phyloP scores from a whole-genome alignment of 2,888 invertebrate genomes.

The Sussaba pulchella region DNA sequence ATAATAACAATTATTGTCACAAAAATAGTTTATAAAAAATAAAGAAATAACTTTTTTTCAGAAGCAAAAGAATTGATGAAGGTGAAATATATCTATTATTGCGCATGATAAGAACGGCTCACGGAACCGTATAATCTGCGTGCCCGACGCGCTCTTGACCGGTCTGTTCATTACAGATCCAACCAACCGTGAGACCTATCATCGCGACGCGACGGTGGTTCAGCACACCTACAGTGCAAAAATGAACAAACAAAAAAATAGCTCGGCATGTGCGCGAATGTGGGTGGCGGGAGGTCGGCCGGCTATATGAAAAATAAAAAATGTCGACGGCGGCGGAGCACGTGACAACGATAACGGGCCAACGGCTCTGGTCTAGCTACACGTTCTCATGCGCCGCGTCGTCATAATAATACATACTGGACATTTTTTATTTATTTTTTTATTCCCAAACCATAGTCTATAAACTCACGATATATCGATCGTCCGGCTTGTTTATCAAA shows the following conservation, averaged over 20 bases:
- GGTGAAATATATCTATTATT: no score
- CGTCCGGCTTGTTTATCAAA: conserved; percentile 1
- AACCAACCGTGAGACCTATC: conserved; percentile 41
- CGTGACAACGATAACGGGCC: conserved; percentile 61
- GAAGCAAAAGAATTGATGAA: no score
- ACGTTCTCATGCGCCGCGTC: conserved; percentile 14
- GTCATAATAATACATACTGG: conserved; percentile 13
- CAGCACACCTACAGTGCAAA: conserved; percentile 31
- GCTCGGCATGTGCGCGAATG: conserved; percentile 52
- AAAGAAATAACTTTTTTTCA: no score
- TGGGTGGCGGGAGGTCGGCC: neutral
- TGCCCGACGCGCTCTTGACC: no score
- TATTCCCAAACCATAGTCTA: neutral
- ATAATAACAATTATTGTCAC: no score
- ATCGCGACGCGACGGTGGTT: conserved; percentile 10
- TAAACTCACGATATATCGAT: conserved; percentile 9
- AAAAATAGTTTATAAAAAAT: no score
- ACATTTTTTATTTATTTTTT: no score
- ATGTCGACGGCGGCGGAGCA: conserved; percentile 63
- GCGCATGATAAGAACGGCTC: no score
- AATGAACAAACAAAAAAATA: conserved; percentile 46
- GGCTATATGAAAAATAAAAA: conserved; percentile 63
- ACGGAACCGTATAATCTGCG: no score
- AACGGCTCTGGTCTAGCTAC: conserved; percentile 48
- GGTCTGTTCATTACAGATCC: conserved; percentile 40